phyloP scores from a whole-genome alignment of 2,113 vertebrate genomes.

The Gavialis gangeticus region DNA sequence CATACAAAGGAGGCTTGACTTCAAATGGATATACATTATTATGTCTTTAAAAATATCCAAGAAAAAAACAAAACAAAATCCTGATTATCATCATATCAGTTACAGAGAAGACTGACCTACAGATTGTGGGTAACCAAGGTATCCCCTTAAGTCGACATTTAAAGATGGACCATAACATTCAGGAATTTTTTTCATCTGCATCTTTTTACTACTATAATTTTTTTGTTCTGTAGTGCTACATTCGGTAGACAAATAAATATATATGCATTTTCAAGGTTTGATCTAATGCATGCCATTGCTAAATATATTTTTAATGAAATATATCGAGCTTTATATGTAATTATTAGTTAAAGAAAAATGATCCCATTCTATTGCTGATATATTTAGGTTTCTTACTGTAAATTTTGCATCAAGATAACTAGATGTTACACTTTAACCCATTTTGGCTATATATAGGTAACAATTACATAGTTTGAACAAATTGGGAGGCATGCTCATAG shows the following conservation, averaged over 20 bases:
- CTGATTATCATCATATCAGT: background rate
- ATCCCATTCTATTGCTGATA: background rate
- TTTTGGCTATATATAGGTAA: constrained; percentile 10
- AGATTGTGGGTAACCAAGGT: background rate
- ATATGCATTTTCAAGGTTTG: background rate
- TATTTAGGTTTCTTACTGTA: background rate
- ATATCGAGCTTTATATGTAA: background rate
- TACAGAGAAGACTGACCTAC: background rate
- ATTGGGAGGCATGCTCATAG: background rate
- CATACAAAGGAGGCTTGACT: background rate
- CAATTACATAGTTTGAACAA: constrained; percentile 16
- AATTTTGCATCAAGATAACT: background rate
- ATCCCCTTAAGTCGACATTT: background rate
- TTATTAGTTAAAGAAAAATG: background rate
- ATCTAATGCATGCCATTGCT: background rate
- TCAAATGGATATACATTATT: background rate
- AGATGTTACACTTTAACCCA: background rate
- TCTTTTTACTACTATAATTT: background rate
- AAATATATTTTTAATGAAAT: background rate
- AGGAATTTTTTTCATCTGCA: background rate
- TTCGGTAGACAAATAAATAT: background rate
- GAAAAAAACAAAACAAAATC: background rate
- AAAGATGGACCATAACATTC: background rate
- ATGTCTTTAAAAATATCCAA: background rate
- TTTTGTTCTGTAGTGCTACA: background rate